Conservation (phyloP, 2,888 invertebrate genomes). For the Tinea trinotella region DNA sequence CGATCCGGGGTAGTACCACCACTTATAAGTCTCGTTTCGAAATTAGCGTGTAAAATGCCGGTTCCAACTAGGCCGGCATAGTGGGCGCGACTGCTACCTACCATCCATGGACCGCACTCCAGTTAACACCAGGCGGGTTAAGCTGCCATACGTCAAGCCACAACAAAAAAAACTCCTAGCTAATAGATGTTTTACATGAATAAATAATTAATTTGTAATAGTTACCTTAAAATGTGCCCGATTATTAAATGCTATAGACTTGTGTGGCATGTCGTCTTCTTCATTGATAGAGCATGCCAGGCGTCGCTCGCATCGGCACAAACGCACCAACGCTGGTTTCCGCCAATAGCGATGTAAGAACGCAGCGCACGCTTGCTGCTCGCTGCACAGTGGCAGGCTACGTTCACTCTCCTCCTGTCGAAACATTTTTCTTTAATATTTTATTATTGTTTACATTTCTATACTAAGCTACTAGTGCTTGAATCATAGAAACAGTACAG, state of each 20-base stretch:
- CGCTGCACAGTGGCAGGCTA: slow-evolving; percentile 65
- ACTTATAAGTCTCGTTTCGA: no score
- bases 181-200: no score
- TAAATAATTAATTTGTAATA: not conserved
- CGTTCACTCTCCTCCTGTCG: slow-evolving; percentile 73
- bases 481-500: no score
- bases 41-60: no score
- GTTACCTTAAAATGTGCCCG: slow-evolving; percentile 74
- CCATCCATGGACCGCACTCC: no score
- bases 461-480: no score
- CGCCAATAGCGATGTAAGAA: slow-evolving; percentile 72
- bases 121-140: no score
- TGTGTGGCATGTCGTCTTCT: slow-evolving; percentile 42
- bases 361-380: slow-evolving; percentile 66
- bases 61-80: no score
- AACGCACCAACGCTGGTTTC: slow-evolving; percentile 67
- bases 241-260: slow-evolving; percentile 67
- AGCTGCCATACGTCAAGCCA: no score
- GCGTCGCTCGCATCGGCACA: slow-evolving; percentile 74
- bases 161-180: no score
- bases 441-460: not conserved
- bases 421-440: not conserved
- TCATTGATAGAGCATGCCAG: slow-evolving; percentile 46
- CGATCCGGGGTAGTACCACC: no score
- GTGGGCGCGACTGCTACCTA: no score